Evolutionary conservation across 2,797 vertebrate genomes (phyloP).

Genomic region (Esox lucius): DNA sequence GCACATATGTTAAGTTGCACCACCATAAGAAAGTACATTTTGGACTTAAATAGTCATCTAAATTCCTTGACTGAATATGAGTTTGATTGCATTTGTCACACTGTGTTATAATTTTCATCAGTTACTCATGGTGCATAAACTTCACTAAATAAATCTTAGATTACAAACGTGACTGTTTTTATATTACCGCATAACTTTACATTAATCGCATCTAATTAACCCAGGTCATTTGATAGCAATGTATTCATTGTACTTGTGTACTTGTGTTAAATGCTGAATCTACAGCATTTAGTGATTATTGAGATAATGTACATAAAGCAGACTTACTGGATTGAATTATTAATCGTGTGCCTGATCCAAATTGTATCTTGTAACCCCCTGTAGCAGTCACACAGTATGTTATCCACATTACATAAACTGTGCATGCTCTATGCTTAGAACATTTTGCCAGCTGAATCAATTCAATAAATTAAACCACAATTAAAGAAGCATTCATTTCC

Average conservation of each 20-base stretch:
- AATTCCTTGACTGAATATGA: constrained; percentile 64
- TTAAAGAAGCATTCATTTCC: too few species aligned
- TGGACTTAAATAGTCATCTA: constrained; percentile 47
- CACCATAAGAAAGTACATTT: neutral
- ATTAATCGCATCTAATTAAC: too few species aligned
- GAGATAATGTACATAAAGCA: neutral
- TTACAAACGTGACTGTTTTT: neutral
- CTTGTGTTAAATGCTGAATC: too few species aligned
- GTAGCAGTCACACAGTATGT: constrained; percentile 31
- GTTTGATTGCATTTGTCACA: neutral
- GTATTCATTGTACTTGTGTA: too few species aligned
- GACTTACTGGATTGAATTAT: constrained; percentile 33
- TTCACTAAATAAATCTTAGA: neutral
- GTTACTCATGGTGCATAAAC: neutral
- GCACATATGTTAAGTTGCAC: neutral
- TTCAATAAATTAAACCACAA: too few species aligned
- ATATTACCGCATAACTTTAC: too few species aligned
- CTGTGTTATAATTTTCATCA: neutral
- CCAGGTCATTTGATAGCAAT: too few species aligned
- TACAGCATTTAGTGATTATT: too few species aligned
- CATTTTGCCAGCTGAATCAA: too few species aligned
- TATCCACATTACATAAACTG: constrained; percentile 9
- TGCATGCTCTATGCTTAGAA: neutral
- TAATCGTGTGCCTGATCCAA: constrained; percentile 32
- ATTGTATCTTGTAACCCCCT: constrained; percentile 9